phyloP scores from a whole-genome alignment of 2,113 vertebrate species.

The Prionailurus viverrinus region DNA sequence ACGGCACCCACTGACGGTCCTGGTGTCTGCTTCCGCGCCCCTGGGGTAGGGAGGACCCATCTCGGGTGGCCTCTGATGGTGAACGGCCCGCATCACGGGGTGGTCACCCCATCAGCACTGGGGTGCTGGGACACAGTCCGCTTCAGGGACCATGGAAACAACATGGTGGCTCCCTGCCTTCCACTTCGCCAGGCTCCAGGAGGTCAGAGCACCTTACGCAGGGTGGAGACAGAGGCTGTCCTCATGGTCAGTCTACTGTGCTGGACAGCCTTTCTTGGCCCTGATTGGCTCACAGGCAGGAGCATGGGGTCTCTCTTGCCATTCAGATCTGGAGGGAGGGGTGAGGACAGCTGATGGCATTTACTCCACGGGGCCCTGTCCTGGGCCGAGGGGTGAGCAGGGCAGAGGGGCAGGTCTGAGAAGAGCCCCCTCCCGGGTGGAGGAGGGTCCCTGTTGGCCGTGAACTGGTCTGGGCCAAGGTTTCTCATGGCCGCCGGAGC shows the following conservation, averaged over 20 bases:
- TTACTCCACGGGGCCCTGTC: background rate
- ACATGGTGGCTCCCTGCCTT: background rate
- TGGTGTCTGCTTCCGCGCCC: rapidly evolving
- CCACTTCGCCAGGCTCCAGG: background rate
- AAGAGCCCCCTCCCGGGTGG: background rate
- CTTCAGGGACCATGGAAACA: background rate
- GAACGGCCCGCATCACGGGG: background rate
- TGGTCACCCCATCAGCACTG: no score
- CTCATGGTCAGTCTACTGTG: background rate
- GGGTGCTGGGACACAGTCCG: background rate
- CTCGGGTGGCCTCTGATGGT: background rate
- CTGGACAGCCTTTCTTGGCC: background rate
- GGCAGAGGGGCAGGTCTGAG: background rate
- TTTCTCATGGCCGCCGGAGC: no score
- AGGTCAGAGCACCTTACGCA: background rate
- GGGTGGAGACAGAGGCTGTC: background rate
- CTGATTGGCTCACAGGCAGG: no score
- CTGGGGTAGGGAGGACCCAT: no score
- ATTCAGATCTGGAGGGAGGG: background rate
- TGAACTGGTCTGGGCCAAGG: background rate
- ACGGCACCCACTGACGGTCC: rapidly evolving
- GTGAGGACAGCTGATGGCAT: no score
- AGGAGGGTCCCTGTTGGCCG: background rate
- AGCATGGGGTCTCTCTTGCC: no score
- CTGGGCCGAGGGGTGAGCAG: background rate